Conservation (phyloP, 2,797 vertebrate species). For the Todus mexicanus region DNA sequence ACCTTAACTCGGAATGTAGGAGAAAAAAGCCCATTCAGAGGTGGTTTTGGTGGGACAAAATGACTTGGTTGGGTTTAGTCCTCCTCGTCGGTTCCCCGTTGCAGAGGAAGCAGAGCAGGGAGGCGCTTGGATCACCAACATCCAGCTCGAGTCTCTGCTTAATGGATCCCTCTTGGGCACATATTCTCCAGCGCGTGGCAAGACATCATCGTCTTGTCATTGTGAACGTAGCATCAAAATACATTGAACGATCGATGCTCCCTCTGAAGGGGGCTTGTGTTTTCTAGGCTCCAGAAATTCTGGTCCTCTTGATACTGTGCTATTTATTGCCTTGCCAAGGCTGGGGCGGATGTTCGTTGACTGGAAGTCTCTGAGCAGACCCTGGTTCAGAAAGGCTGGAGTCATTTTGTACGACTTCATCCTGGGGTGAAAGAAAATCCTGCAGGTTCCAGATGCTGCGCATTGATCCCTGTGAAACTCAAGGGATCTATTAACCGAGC, state of each 20-base stretch:
- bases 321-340: neutral
- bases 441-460: neutral
- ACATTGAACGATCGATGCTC: accelerated
- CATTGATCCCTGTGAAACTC: neutral
- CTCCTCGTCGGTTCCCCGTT: neutral
- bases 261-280: neutral
- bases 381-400: neutral
- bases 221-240: neutral
- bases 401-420: neutral
- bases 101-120: neutral
- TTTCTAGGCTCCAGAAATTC: neutral
- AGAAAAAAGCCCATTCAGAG: neutral
- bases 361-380: neutral
- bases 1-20: neutral
- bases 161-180: neutral
- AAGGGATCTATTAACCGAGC: neutral
- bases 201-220: accelerated
- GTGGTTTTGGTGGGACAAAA: neutral
- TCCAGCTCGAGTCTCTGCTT: neutral
- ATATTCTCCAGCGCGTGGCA: accelerated
- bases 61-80: neutral
- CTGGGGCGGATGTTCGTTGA: neutral
- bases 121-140: neutral
- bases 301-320: neutral
- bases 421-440: neutral